phyloP scores from a whole-genome alignment of 1,140 invertebrate genomes.

The Polypedilum pembai region DNA sequence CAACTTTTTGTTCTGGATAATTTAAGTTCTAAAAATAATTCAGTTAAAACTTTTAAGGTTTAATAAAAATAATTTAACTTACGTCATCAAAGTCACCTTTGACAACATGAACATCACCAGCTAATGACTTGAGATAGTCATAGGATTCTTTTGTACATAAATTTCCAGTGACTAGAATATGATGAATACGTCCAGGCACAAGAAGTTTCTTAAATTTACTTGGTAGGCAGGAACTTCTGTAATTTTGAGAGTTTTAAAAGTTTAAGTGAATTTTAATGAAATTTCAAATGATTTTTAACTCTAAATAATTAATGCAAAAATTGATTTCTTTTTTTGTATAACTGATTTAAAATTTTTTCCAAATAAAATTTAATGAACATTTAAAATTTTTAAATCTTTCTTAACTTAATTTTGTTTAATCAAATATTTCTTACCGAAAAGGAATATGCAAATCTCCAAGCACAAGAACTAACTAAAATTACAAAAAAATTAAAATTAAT shows the following conservation, averaged over 20 bases:
- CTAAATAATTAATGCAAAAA: too few species aligned
- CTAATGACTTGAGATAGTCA: constrained; percentile 96
- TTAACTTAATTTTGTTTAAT: too few species aligned
- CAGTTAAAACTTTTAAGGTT: too few species aligned
- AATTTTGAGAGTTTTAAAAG: not conserved
- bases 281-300: too few species aligned
- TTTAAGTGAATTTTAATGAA: too few species aligned
- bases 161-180: constrained; percentile 98
- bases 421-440: constrained; percentile 52
- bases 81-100: constrained; percentile 98
- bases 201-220: constrained; percentile 96
- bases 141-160: constrained; percentile 96
- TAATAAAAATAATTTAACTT: constrained; percentile 32
- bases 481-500: too few species aligned
- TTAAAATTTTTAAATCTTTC: constrained; percentile 48
- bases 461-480: constrained; percentile 82
- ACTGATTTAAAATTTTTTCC: too few species aligned
- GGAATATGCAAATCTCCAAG: constrained; percentile 98
- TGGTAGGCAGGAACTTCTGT: constrained; percentile 58
- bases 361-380: constrained; percentile 43
- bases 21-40: constrained; percentile 60
- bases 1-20: constrained; percentile 98
- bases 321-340: too few species aligned
- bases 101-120: constrained; percentile 97
- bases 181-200: constrained; percentile 93